A percentile compares a stretch with the other conserved stretches of the same genome.
Evolutionary conservation across 30 jellyfish, hydroid and myxozoan species (phyloP).

Genomic region (Mastigias papua): DNA sequence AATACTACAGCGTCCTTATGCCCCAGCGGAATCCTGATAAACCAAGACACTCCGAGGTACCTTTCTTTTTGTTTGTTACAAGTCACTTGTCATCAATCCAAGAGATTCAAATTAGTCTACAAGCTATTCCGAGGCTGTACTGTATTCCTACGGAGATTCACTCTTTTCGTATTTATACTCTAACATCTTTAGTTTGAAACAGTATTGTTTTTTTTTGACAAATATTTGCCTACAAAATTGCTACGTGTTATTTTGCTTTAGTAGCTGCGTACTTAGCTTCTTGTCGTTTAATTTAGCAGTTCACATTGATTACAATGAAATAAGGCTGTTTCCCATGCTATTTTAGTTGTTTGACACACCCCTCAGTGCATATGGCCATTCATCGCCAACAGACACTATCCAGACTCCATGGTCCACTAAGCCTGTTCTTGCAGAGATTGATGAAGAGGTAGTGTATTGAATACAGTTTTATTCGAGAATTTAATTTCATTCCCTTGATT

Average conservation of each 20-base stretch:
- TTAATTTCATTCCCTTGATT: background rate
- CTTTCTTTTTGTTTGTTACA: background rate
- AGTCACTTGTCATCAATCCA: no score
- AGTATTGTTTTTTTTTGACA: no score
- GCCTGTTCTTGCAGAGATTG: conserved; percentile 31
- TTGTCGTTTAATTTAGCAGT: background rate
- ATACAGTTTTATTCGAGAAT: no score
- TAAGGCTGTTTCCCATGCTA: background rate
- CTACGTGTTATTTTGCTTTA: background rate
- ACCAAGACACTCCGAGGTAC: conserved; percentile 68
- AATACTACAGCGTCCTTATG: conserved; percentile 59
- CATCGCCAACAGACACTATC: conserved; percentile 61
- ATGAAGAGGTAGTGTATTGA: conserved; percentile 41
- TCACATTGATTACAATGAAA: background rate
- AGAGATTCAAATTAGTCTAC: no score
- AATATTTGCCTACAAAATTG: background rate
- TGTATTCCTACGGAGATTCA: no score
- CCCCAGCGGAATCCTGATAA: conserved; percentile 67
- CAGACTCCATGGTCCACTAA: conserved; percentile 66
- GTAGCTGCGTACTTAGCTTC: background rate
- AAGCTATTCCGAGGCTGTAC: no score
- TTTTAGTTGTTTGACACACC: conserved; percentile 67
- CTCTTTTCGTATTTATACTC: no score
- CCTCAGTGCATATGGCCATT: conserved; percentile 61
- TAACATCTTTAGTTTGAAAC: no score